These are phyloP conservation scores for Machimus rusticus DNA, from an alignment of 2,888 invertebrate species.

Conservation along the genomic window DNA sequence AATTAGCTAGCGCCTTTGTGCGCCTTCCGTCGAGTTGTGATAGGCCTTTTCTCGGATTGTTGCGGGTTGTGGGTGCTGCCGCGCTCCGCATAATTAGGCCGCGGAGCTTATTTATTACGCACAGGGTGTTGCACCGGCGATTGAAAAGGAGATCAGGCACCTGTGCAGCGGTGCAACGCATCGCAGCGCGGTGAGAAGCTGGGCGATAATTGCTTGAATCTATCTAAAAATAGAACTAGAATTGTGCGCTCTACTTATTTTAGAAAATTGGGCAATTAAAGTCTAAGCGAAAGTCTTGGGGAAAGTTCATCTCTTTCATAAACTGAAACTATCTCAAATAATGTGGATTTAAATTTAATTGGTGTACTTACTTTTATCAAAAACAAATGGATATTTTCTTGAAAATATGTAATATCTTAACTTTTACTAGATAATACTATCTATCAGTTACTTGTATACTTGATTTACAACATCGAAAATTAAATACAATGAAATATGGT, in stretches of 20 bases:
- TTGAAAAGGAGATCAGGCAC: not conserved
- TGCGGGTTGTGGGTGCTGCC: not conserved
- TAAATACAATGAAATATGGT: too few species aligned
- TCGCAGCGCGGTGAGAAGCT: not conserved
- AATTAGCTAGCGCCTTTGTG: not conserved
- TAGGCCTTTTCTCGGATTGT: not conserved
- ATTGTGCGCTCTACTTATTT: not conserved
- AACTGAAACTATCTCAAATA: too few species aligned
- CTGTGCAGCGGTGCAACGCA: not conserved
- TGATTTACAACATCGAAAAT: too few species aligned
- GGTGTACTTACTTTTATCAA: too few species aligned
- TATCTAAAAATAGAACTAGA: not conserved
- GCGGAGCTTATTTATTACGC: not conserved
- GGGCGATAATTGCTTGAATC: not conserved
- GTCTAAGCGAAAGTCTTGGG: not conserved
- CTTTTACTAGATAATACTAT: too few species aligned
- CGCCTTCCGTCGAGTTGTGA: not conserved
- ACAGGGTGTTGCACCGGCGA: not conserved
- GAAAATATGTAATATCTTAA: too few species aligned
- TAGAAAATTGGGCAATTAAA: not conserved
- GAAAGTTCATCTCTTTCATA: too few species aligned
- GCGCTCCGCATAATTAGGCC: not conserved
- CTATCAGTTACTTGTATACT: too few species aligned
- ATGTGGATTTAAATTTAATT: too few species aligned
- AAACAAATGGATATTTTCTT: too few species aligned